Conservation (phyloP, 2,888 invertebrate species). For the Habrosyne pyritoides region DNA sequence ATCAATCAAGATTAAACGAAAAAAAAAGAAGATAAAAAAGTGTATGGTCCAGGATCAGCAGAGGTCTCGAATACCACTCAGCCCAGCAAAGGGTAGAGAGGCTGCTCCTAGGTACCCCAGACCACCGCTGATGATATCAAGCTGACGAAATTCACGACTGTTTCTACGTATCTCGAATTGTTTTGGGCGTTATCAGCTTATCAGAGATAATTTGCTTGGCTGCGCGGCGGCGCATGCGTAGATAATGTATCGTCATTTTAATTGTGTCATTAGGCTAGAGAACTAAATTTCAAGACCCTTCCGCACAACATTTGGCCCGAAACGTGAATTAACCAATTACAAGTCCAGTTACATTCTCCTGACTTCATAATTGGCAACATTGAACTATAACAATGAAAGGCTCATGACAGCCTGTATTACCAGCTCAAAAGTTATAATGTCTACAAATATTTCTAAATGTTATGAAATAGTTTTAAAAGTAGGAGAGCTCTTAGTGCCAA, state of each 20-base stretch:
- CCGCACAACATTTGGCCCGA: too few species aligned
- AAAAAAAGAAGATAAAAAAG: conserved; percentile 78
- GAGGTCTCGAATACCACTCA: conserved; percentile 83
- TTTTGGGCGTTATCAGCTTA: conserved; percentile 54
- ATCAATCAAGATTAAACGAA: conserved; percentile 74
- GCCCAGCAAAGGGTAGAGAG: conserved; percentile 59
- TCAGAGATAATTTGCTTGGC: conserved; percentile 64
- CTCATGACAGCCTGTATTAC: too few species aligned
- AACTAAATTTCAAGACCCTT: neutral
- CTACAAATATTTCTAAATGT: too few species aligned
- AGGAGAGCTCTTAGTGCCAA: too few species aligned
- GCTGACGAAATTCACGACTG: conserved; percentile 59
- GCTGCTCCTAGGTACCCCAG: conserved; percentile 75
- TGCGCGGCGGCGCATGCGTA: conserved; percentile 13
- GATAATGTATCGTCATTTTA: conserved; percentile 36
- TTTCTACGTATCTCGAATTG: conserved; percentile 53
- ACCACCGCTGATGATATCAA: conserved; percentile 78
- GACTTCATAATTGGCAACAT: too few species aligned
- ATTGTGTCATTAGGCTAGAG: conserved; percentile 26
- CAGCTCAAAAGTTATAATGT: too few species aligned
- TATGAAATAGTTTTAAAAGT: too few species aligned
- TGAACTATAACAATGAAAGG: too few species aligned
- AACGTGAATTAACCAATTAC: too few species aligned
- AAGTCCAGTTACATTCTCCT: neutral
- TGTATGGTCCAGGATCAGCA: conserved; percentile 75